Evolutionary conservation across 2,113 vertebrate species (phyloP).

Genomic region (Callipepla squamata): DNA sequence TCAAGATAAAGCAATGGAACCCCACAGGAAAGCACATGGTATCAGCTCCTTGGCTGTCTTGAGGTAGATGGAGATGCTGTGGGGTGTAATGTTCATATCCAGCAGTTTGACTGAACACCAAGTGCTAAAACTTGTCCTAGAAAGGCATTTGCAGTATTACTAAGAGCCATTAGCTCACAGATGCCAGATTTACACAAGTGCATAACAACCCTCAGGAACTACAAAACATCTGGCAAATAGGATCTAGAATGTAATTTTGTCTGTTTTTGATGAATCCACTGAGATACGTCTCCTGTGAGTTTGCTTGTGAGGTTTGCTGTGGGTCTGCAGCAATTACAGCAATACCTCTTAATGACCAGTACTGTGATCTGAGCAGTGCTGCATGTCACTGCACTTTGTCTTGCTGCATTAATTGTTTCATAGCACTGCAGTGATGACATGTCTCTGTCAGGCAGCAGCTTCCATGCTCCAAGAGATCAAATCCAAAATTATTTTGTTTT

Average conservation of each 20-base stretch:
- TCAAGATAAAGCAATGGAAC: conserved; percentile 20
- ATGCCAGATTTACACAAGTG: conserved; percentile 45
- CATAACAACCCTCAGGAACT: conserved; percentile 36
- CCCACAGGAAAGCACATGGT: background rate
- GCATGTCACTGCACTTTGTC: background rate
- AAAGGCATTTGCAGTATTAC: conserved; percentile 55
- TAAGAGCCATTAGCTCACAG: conserved; percentile 47
- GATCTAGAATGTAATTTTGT: conserved; percentile 30
- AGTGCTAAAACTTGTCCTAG: conserved; percentile 49
- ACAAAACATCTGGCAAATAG: conserved; percentile 58
- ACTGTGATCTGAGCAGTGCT: background rate
- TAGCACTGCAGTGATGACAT: background rate
- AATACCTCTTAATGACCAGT: background rate
- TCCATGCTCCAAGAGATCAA: background rate
- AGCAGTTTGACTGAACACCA: conserved; percentile 43
- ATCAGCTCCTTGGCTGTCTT: conserved; percentile 11
- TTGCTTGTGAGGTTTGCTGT: background rate
- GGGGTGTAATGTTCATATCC: conserved; percentile 29
- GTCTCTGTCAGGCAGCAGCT: background rate
- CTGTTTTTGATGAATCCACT: background rate
- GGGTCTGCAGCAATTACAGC: background rate
- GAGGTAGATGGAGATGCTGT: background rate
- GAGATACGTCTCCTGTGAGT: background rate
- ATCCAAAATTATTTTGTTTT: background rate
- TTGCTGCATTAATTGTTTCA: background rate